Evolutionary conservation across 2,888 invertebrate species (phyloP), one percentile per base, ranked within the genome.

Genomic region (Bombylius discolor): DNA sequence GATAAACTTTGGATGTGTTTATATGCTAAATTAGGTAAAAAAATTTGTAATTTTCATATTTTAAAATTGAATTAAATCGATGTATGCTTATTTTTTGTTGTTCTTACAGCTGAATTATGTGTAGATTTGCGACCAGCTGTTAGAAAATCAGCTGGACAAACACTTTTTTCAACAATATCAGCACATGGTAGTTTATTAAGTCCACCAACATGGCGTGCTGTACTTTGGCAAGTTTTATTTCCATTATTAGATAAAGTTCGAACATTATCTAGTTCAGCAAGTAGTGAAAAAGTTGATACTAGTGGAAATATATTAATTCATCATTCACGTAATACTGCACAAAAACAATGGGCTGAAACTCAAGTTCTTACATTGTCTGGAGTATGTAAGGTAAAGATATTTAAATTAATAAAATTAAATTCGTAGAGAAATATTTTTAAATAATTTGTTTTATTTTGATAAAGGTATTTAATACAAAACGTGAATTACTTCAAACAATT

Each of bases 291-390:
- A 60, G 92, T 93, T 51, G 92, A 93, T 67, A 87, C 90, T 0
- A 92, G 91, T 49, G 92, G 88, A 57, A 95, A 94, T 68, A 94
- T 98, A 63, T 79, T 98, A 6, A 97, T 99, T 65, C 99, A 99
- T 74, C 99, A 99, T 75, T 93, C 97, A 1, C 81, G 99, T 57
- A 98, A 99, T 73, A 99, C 99, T 0, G 97, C 97, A 51, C 95
- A 96, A 73, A 98, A 98, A 67, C 98, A 98, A 68, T 98, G 97
- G 97, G 95, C 97, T 0, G 97, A 98, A 75, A 98, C 98, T 1
- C 92, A 95, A 79, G 95, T 91, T 46, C 72, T 93, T 59, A 91
- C 92, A 0, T 73, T 94, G 13, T 90, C 90, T 5, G 96, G 96
- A 0, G 95, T 96, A 31, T 92, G 94, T 0, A 80, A 95, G 60